These are phyloP conservation scores for Myopa testacea DNA, from an alignment of 2,888 invertebrate genomes.

Conservation along the genomic window DNA sequence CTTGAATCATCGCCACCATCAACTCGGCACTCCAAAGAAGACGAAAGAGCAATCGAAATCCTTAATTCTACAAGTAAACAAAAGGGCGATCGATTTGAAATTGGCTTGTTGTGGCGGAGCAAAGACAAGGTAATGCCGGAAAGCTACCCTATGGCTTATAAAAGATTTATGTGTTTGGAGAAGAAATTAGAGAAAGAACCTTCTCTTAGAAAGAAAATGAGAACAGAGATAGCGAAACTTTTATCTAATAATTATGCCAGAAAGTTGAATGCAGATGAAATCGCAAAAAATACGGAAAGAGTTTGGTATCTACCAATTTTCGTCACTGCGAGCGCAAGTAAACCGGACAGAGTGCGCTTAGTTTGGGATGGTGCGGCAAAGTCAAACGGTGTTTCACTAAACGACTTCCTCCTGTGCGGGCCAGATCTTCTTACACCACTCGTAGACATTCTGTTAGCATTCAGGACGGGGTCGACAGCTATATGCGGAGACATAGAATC, in stretches of 20 bases:
- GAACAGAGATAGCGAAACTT: conserved; percentile 44
- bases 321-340: conserved; percentile 48
- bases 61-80: too few relatives aligned
- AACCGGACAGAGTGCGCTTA: conserved; percentile 52
- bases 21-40: too few relatives aligned
- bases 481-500: conserved; percentile 48
- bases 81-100: too few relatives aligned
- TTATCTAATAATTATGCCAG: conserved; percentile 44
- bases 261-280: conserved; percentile 32
- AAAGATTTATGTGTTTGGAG: conserved; percentile 45
- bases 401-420: conserved; percentile 57
- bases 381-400: conserved; percentile 51
- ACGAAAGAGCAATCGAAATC: too few relatives aligned
- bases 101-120: too few relatives aligned
- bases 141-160: conserved; percentile 36
- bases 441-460: conserved; percentile 42
- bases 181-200: conserved; percentile 44
- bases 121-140: too few relatives aligned
- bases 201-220: conserved; percentile 38
- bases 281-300: background rate
- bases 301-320: conserved; percentile 49
- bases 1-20: too few relatives aligned
- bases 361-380: conserved; percentile 60
- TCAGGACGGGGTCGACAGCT: conserved; percentile 42
- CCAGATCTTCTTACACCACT: conserved; percentile 53